Evolutionary conservation across 2,888 invertebrate species (phyloP), one percentile per base, ranked within the genome.

Genomic region (Plebejus argus): DNA sequence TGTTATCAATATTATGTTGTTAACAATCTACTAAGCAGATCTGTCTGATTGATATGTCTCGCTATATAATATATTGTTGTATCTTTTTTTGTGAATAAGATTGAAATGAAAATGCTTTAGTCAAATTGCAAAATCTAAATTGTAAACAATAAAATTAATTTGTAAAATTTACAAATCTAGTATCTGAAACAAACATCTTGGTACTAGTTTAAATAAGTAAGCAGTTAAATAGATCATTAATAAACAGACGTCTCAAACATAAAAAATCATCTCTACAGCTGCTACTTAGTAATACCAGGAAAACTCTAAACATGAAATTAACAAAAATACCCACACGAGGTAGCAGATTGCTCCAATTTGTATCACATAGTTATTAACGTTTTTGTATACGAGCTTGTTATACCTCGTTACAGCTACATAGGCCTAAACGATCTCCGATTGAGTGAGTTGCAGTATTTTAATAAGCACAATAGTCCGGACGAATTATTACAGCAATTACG

Each of bases 401-500:
- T 1, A 28, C 28, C 66, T 66, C 66, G 66, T 33, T 28, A 58
- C 20, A 28, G 66, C 12, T 28, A 66, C 23, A 66, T 23, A 66
- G 15, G 28, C 66, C 28, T 66, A 66, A 66, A 66, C 66, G 66
- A 61, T 61, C 61, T 20, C 18, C 66, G 28, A 66, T 66, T 18
- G 28, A 66, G 66, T 66, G 66, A 66, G 66, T 66, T 66, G 66
- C 66, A 28, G 66, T 7, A 66, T 66, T 66, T 15, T 28, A 66
- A 66, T 66, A 66, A 28, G 66, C 66, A 66, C 66, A 66, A 66
- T 66, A 81, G 80, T 80, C 78, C 80, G 79, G 77, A 79, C 77
- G 78, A 80, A 78, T 39, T 82, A 83, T 83, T 81, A 81, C 80
- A 82, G 82, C 82, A 82, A 83, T 83, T 84, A 82, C 77, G 80